These are phyloP conservation scores for Butorides virescens DNA, from an alignment of 2,113 vertebrate genomes.

Conservation along the genomic window DNA sequence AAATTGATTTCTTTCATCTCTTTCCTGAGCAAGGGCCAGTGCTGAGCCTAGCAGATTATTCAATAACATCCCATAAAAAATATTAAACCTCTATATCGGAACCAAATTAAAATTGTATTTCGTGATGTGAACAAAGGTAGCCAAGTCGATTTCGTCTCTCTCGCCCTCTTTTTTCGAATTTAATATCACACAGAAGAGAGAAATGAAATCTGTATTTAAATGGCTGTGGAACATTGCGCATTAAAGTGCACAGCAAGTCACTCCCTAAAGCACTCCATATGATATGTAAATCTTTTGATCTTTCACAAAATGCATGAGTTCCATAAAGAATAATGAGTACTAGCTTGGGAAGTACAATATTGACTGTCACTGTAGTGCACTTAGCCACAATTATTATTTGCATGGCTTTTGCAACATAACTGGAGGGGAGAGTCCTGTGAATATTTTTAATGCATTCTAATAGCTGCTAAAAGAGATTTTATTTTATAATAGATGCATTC, in stretches of 20 bases:
- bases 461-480: slow-evolving; percentile 72
- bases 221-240: slow-evolving; percentile 69
- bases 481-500: slow-evolving; percentile 71
- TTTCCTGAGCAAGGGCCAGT: slow-evolving; percentile 39
- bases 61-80: slow-evolving; percentile 59
- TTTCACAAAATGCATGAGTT: slow-evolving; percentile 78
- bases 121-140: slow-evolving; percentile 65
- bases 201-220: slow-evolving; percentile 76
- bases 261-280: slow-evolving; percentile 81
- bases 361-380: slow-evolving; percentile 73
- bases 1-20: slow-evolving; percentile 6
- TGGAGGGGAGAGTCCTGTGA: slow-evolving; percentile 71
- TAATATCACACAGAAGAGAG: slow-evolving; percentile 66
- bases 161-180: slow-evolving; percentile 47
- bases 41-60: slow-evolving; percentile 57
- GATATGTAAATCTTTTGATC: slow-evolving; percentile 84
- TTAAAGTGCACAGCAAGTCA: slow-evolving; percentile 81
- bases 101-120: slow-evolving; percentile 67
- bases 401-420: slow-evolving; percentile 73
- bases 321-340: slow-evolving; percentile 78
- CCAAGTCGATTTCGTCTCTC: slow-evolving; percentile 51
- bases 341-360: slow-evolving; percentile 78
- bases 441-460: slow-evolving; percentile 72
- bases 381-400: slow-evolving; percentile 78
- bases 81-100: slow-evolving; percentile 61